A percentile compares a stretch with the other conserved stretches of the same genome.
These are phyloP conservation scores for Lepisosteus osseus DNA, from an alignment of 2,113 vertebrate genomes.

Conservation along the genomic window DNA sequence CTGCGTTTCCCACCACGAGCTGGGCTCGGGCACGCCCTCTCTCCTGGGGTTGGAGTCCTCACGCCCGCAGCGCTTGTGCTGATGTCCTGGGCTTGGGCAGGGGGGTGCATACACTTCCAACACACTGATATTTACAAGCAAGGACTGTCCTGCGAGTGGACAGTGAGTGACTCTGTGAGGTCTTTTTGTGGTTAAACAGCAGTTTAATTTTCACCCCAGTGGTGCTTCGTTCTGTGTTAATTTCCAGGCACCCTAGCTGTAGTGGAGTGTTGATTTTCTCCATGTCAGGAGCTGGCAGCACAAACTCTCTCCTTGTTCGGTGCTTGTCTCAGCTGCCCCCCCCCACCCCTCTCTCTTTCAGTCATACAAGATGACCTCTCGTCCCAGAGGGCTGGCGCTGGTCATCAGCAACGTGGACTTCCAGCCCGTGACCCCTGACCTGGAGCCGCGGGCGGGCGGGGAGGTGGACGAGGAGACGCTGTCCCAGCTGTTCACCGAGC, in stretches of 20 bases:
- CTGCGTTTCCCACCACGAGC: too few species aligned
- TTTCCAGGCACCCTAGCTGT: background rate
- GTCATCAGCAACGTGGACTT: conserved; percentile 90
- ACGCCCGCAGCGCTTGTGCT: too few species aligned
- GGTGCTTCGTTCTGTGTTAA: too few species aligned
- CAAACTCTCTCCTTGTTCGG: background rate
- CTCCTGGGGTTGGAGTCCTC: too few species aligned
- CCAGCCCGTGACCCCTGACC: conserved; percentile 65
- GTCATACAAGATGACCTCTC: conserved; percentile 83
- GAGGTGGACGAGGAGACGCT: conserved; percentile 83
- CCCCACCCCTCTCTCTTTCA: conserved; percentile 35
- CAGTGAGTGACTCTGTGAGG: too few species aligned
- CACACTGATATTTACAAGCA: too few species aligned
- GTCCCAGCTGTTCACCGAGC: conserved; percentile 75
- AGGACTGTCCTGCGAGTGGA: too few species aligned
- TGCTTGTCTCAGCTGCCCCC: background rate
- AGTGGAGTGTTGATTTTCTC: background rate
- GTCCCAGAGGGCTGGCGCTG: conserved; percentile 80
- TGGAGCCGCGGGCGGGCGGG: conserved; percentile 84
- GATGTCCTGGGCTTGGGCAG: too few species aligned
- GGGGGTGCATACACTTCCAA: too few species aligned
- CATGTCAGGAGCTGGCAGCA: too few species aligned
- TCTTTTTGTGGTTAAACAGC: background rate
- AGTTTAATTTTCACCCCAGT: background rate
- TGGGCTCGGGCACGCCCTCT: too few species aligned